Evolutionary conservation across 2,797 vertebrate genomes (phyloP).

Genomic region (Picus viridis): DNA sequence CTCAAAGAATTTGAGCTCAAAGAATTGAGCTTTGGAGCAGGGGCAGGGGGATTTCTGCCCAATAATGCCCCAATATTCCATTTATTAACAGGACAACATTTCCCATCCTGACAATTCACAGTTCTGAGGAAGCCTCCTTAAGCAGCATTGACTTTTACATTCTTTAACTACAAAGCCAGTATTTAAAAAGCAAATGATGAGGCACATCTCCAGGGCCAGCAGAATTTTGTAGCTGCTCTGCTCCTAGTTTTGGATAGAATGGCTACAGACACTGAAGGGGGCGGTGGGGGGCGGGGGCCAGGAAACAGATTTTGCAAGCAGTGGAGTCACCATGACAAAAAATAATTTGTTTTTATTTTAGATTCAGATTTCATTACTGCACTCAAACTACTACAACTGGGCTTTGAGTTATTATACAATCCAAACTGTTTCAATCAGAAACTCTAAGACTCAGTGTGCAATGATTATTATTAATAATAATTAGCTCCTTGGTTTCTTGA

Average conservation of each 20-base stretch:
- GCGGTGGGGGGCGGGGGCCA: not conserved
- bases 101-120: conserved; percentile 48
- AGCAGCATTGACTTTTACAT: not conserved
- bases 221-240: conserved; percentile 43
- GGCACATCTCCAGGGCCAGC: not conserved
- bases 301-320: conserved; percentile 80
- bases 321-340: conserved; percentile 84
- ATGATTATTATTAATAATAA: conserved; percentile 85
- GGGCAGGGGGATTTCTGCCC: not conserved
- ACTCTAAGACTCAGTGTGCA: conserved; percentile 84
- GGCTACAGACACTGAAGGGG: conserved; percentile 35
- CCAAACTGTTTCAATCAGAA: conserved; percentile 84
- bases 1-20: conserved; percentile 18
- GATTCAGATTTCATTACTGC: conserved; percentile 86
- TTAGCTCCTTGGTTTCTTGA: conserved; percentile 83
- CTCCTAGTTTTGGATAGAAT: not conserved
- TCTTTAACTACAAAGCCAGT: conserved; percentile 16
- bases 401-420: conserved; percentile 84
- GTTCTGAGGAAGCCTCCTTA: conserved; percentile 34
- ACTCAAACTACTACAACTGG: conserved; percentile 84
- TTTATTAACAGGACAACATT: conserved; percentile 55
- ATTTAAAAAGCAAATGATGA: not conserved
- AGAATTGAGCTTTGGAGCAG: not conserved
- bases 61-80: conserved; percentile 17
- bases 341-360: conserved; percentile 87